A percentile compares a stretch with the other conserved stretches of the same genome.
Conservation (phyloP, 2,888 invertebrate genomes). For the Unio pictorum region DNA sequence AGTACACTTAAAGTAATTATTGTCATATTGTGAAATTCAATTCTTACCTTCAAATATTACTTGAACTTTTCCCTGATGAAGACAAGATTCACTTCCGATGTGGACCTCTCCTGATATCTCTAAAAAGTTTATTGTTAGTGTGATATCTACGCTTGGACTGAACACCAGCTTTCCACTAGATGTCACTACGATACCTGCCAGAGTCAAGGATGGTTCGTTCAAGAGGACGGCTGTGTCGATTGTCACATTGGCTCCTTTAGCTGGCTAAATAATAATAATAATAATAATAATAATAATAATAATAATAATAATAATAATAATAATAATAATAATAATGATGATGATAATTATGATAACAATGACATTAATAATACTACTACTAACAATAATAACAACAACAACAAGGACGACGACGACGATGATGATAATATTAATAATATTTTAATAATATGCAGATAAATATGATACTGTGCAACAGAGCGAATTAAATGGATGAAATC, state of each 20-base stretch:
- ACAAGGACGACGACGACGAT: no score
- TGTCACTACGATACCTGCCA: conserved; percentile 20
- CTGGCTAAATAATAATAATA: conserved; percentile 3
- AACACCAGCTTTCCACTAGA: conserved; percentile 24
- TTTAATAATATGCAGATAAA: no score
- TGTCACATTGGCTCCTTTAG: not conserved
- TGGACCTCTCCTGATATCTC: conserved; percentile 1
- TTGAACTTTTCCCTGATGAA: not conserved
- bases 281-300: not conserved
- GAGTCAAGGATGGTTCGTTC: conserved; percentile 9
- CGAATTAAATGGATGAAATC: no score
- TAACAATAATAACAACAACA: not conserved
- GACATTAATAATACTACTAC: not conserved
- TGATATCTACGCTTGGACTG: conserved; percentile 18
- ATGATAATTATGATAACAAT: no score
- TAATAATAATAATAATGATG: not conserved
- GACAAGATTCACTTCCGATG: conserved; percentile 1
- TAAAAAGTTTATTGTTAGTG: no score
- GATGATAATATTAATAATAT: no score
- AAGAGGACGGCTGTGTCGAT: conserved; percentile 14
- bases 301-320: not conserved
- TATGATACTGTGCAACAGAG: no score
- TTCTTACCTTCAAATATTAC: not conserved
- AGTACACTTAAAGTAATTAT: not conserved
- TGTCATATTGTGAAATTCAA: not conserved